Conservation (phyloP, 1,140 invertebrate genomes). For the Ostrea denselamellosa region DNA sequence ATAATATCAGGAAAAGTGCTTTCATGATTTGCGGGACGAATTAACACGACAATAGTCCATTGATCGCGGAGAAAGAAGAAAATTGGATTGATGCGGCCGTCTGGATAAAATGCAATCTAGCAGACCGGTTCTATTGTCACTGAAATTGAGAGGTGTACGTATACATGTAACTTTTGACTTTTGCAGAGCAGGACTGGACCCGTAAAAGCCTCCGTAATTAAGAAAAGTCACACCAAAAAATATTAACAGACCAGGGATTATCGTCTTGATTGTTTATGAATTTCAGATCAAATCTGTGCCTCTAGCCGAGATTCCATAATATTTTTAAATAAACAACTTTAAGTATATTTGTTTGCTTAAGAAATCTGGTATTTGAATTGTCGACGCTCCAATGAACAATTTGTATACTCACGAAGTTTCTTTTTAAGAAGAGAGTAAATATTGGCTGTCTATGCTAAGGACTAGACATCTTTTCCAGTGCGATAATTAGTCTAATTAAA, state of each 20-base stretch:
- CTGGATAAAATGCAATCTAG: constrained; percentile 25
- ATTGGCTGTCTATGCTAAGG: neutral
- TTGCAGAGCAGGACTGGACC: neutral
- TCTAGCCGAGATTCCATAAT: neutral
- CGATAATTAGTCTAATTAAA: constrained; percentile 12
- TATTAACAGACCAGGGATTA: neutral
- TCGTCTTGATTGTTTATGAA: neutral
- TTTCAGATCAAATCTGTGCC: neutral
- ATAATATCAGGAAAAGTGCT: neutral
- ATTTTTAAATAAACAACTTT: constrained; percentile 21
- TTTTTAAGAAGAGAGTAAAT: constrained; percentile 7
- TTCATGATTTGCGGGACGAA: neutral
- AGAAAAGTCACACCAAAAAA: neutral
- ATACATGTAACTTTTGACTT: neutral
- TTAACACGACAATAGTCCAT: constrained; percentile 32
- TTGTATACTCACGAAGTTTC: neutral
- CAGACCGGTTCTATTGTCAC: constrained; percentile 1
- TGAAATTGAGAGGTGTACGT: constrained; percentile 16
- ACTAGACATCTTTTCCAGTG: neutral
- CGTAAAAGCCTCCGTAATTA: neutral
- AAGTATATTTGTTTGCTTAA: constrained; percentile 23
- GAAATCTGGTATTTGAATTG: constrained; percentile 8
- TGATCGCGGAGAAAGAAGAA: neutral
- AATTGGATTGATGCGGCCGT: constrained; percentile 1
- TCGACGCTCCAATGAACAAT: neutral